A percentile compares a stretch with the other conserved stretches of the same genome.
Conservation (phyloP, 2,113 vertebrate genomes). For the Cranoglanis bouderius region DNA sequence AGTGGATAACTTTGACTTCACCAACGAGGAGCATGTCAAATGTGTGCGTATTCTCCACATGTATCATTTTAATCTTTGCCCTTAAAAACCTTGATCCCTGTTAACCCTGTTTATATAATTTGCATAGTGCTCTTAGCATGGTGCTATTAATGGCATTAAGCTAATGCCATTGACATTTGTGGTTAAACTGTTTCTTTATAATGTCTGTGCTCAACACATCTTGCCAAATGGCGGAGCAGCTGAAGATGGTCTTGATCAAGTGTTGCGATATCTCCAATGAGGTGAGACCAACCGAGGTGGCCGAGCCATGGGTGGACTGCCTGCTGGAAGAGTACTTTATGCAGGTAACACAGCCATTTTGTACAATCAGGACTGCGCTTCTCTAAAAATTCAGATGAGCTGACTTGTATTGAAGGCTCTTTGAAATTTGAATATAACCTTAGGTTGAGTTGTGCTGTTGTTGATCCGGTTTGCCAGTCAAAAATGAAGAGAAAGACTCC, state of each 20-base stretch:
- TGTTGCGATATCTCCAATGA: slow-evolving; percentile 99
- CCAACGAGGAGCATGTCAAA: slow-evolving; percentile 88
- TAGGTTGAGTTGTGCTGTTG: background rate
- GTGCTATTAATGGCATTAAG: background rate
- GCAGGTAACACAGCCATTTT: slow-evolving; percentile 78
- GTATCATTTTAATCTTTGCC: background rate
- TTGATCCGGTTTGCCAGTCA: background rate
- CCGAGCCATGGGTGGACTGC: slow-evolving; percentile 96
- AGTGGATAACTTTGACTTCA: slow-evolving; percentile 90
- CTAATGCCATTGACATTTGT: background rate
- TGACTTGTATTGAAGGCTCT: background rate
- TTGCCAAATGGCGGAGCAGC: slow-evolving; percentile 67
- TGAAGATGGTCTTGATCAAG: slow-evolving; percentile 97
- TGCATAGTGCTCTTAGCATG: background rate
- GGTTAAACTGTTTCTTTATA: background rate
- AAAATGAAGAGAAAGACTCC: background rate
- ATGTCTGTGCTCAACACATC: background rate
- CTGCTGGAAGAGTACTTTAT: slow-evolving; percentile 96
- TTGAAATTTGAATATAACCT: background rate
- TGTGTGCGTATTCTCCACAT: slow-evolving; percentile 74
- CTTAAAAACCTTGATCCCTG: no score
- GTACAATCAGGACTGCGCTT: background rate
- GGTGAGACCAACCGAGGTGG: slow-evolving; percentile 90
- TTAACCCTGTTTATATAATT: background rate
- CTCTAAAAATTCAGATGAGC: background rate